Evolutionary conservation across 2,113 vertebrate species (phyloP).

Genomic region (Excalfactoria chinensis): DNA sequence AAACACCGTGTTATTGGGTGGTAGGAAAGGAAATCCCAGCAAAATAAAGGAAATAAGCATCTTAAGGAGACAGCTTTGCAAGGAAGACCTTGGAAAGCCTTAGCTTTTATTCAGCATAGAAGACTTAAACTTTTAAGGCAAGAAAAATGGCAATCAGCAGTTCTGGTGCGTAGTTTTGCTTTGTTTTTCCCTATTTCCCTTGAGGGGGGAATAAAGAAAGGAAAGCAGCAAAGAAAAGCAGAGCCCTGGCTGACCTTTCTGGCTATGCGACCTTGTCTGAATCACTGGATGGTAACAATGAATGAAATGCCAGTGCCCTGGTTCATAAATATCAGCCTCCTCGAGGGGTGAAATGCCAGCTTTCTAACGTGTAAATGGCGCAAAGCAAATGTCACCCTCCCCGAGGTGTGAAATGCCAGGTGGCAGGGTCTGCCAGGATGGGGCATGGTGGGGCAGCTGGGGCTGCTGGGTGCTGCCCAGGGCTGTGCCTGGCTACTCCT

Average conservation of each 20-base stretch:
- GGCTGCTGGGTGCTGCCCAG: neutral
- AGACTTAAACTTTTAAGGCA: conserved; percentile 11
- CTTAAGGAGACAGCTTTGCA: neutral
- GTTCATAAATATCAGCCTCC: conserved; percentile 69
- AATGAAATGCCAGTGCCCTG: conserved; percentile 73
- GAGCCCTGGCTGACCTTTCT: conserved; percentile 66
- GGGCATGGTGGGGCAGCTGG: neutral
- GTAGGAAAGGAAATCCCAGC: neutral
- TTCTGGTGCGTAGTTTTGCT: neutral
- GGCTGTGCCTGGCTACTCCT: neutral
- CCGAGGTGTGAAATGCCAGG: conserved; percentile 65
- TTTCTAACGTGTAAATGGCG: conserved; percentile 33
- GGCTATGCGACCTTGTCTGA: conserved; percentile 67
- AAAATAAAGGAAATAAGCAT: neutral
- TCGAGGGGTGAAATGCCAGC: conserved; percentile 69
- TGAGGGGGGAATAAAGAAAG: neutral
- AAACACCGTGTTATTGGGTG: neutral
- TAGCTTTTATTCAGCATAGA: neutral
- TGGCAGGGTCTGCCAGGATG: neutral
- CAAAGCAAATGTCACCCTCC: conserved; percentile 70
- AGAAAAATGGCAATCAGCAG: conserved; percentile 13
- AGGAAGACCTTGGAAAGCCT: neutral
- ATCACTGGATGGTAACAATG: conserved; percentile 70
- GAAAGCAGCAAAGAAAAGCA: conserved; percentile 50
- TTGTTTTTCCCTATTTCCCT: conserved; percentile 2